Evolutionary conservation across 2,797 vertebrate genomes (phyloP).

Genomic region (Acrocephalus scirpaceus): DNA sequence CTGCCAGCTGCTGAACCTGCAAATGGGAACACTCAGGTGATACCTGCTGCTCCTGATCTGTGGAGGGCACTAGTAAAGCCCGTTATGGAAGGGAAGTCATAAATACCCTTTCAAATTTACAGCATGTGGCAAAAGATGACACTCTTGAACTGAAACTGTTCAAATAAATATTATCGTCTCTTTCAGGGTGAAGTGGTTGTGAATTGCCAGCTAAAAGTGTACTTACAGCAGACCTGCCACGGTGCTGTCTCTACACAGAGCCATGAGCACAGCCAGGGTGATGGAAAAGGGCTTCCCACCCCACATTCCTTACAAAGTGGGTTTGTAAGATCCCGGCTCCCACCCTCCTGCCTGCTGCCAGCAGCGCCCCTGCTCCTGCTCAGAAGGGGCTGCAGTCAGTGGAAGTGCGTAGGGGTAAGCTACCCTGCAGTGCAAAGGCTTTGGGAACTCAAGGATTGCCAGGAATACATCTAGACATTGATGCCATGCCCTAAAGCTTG

Average conservation of each 20-base stretch:
- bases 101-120: background rate
- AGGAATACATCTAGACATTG: background rate
- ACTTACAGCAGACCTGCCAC: background rate
- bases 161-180: background rate
- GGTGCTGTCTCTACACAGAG: background rate
- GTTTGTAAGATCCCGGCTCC: background rate
- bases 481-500: background rate
- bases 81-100: background rate
- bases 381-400: background rate
- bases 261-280: background rate
- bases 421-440: background rate
- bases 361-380: background rate
- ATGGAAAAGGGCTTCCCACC: background rate
- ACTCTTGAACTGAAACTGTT: background rate
- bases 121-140: background rate
- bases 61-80: background rate
- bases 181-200: background rate
- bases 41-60: background rate
- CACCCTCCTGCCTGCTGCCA: background rate
- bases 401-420: background rate
- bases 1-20: background rate
- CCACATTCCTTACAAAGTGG: background rate
- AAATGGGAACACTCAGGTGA: background rate
- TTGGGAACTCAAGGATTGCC: background rate
- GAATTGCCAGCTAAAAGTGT: background rate